Evolutionary conservation across 2,797 vertebrate genomes (phyloP).

Genomic region (Squalus acanthias): DNA sequence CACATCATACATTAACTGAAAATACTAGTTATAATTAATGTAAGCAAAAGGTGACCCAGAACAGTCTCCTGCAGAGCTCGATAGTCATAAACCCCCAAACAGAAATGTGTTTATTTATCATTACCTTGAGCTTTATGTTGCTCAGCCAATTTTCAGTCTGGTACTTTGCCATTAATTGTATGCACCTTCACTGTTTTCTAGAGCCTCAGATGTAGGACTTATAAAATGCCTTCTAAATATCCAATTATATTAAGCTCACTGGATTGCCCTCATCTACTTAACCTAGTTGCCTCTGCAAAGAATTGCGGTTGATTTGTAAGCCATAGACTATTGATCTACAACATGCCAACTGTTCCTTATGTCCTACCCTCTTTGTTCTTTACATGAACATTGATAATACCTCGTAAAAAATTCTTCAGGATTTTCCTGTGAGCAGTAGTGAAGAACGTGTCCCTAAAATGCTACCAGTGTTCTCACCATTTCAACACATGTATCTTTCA

Average conservation of each 20-base stretch:
- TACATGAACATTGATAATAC: neutral
- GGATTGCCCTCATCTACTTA: neutral
- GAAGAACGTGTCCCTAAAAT: neutral
- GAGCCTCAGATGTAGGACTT: neutral
- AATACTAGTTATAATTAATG: neutral
- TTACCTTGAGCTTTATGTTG: neutral
- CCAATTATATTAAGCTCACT: neutral
- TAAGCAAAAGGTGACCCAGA: neutral
- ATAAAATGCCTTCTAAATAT: neutral
- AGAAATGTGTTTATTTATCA: neutral
- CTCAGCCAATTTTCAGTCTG: neutral
- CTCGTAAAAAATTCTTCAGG: neutral
- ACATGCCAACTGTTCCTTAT: neutral
- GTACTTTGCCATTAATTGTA: neutral
- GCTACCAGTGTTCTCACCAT: constrained; percentile 42
- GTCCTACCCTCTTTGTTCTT: neutral
- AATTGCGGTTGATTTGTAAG: neutral
- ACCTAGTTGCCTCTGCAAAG: neutral
- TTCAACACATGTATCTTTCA: constrained; percentile 43
- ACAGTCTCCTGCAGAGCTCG: neutral
- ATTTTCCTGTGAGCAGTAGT: neutral
- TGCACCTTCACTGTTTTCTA: neutral
- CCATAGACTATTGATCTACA: neutral
- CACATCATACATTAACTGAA: neutral
- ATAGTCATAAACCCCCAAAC: neutral